Evolutionary conservation across 2,888 invertebrate species (phyloP), one percentile per base, ranked within the genome.

Genomic region (Agrochola macilenta): DNA sequence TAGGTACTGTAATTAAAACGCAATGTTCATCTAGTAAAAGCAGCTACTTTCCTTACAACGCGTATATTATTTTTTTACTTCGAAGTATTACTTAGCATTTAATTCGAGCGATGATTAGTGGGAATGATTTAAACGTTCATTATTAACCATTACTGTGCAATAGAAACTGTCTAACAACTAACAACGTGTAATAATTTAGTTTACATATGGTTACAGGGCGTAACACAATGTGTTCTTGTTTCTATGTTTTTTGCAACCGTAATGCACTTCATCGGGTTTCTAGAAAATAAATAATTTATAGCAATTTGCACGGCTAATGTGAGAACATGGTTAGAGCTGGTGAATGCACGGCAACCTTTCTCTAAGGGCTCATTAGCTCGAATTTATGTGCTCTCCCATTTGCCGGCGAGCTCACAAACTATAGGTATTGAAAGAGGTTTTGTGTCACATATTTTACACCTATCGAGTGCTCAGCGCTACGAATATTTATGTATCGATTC

Each of bases 231-330:
- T 80, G 84, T 92, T 93, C 92, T 93, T 93, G 81, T 87, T 76
- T 61, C 64, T 79, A 82, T 75, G 76, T 87, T 92, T 93, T 93
- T 92, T 92, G 88, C 84, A 84, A 87, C 87, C 89, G 88, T 87
- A 87, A 90, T 89, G 88, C 92, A 92, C 92, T 92, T 92, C 91
- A 93, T 93, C 89, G 90, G 88, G 88, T 89, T 91, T 88, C 92
- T 89, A 89, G 88, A 86, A 90, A 91, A 93, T 93, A 91, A 92
- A 94, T 95, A 92, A 93, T 95, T 93, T 91, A 92, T 92, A 89
- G 87, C 91, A 92, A 94, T 95, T 93, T 94, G 92, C 93, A 93
- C 93, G 82, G 87, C 86, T 93, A 93, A 95, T 93, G 95, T 95
- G 95, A 94, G 95, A 95, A 95, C 90, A 89, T 84, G 90, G 82